A percentile compares a stretch with the other conserved stretches of the same genome.
Conservation (phyloP, 2,113 vertebrate genomes). For the Pongo pygmaeus region DNA sequence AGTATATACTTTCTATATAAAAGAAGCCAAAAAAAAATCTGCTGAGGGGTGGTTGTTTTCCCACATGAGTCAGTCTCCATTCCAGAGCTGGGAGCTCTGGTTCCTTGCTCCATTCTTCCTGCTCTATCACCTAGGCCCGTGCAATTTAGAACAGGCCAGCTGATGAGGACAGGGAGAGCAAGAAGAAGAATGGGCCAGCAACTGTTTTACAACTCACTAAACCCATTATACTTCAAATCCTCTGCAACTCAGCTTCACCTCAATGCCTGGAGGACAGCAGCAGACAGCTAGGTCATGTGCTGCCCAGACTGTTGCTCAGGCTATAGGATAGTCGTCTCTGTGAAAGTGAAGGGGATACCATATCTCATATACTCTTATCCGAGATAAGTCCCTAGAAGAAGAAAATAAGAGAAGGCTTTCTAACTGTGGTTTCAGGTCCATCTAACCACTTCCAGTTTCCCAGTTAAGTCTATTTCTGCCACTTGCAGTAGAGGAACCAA, state of each 20-base stretch:
- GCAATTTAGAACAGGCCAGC: not conserved
- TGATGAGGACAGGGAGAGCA: not conserved
- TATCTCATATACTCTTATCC: not conserved
- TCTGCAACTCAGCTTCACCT: not conserved
- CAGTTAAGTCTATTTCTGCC: not conserved
- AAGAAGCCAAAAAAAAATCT: constrained; percentile 17
- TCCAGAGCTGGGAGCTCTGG: not conserved
- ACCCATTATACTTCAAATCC: not conserved
- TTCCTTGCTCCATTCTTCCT: not conserved
- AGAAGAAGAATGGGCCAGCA: not conserved
- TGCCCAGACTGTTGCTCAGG: not conserved
- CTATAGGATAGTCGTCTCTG: not conserved
- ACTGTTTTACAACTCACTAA: not conserved
- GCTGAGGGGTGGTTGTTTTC: not conserved
- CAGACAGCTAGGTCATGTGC: not conserved
- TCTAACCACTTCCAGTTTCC: not conserved
- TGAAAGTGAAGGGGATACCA: not conserved
- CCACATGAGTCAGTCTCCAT: not conserved
- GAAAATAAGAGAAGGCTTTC: constrained; percentile 10
- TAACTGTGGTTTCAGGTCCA: not conserved
- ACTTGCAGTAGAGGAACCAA: not conserved
- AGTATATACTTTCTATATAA: not conserved
- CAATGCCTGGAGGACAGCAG: not conserved
- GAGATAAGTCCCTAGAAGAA: not conserved
- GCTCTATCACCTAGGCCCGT: not conserved